Evolutionary conservation across 1,140 invertebrate species (phyloP), one percentile per base, ranked within the genome.

Genomic region (Maconellicoccus hirsutus): DNA sequence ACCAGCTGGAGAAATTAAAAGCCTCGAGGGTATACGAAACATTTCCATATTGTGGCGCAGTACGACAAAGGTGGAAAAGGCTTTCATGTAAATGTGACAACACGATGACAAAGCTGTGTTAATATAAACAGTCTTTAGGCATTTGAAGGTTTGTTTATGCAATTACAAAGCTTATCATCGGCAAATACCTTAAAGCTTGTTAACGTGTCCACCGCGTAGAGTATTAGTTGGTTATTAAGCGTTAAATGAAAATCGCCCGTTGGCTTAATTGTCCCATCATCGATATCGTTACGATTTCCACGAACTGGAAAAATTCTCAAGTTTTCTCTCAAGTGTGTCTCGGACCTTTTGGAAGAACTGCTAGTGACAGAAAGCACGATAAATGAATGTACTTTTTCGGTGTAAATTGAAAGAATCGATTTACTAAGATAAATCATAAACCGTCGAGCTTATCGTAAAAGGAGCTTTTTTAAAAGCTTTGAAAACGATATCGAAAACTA

Each of bases 381-480:
- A 52, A 52, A 52, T 52, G 42, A 52, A 52, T 16, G 42, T 14
- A 14, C 42, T 52, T 52, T n/a, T 33, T 52, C 42, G 42, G 29
- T 52, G 42, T 52, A 52, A 52, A 52, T 52, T 52, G 42, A 52
- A 52, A 52, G 42, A 52, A 52, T 52, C 42, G 42, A 52, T 52
- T 52, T 16, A 52, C n/a, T 16, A 33, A 52, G 42, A 52, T 52
- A 52, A 52, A 52, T 52, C 42, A 52, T 52, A 33, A 33, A 33
- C 29, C 29, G 3, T 33, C 29, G 29, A 6, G 29, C 29, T 12
- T 3, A 12, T 33, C 4, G 3, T 6, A 33, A 33, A 33, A 33
- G 29, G 4, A 33, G 29, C 29, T 12, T 33, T 33, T 33, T 33
- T 33, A 33, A 33, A 33, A 33, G 4, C 29, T 33, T 33, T 33